Conservation (phyloP, 30 jellyfish, hydroid and myxozoan species). For the Aurelia coerulea region DNA sequence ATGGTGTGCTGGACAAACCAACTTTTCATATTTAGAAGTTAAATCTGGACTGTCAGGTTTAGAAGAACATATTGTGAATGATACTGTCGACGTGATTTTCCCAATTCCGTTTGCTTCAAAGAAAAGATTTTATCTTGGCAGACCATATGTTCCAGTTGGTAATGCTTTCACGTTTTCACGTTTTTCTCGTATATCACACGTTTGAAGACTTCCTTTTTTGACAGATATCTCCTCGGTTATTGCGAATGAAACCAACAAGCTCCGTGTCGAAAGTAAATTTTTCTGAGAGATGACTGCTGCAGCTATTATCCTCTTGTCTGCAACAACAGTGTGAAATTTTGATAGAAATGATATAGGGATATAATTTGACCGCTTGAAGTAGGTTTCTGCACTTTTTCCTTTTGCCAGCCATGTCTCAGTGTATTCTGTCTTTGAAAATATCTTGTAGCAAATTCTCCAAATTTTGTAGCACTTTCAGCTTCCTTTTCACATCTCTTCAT, state of each 20-base stretch:
- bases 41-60: conserved; percentile 38
- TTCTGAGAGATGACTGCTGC: no score
- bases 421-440: no score
- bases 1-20: conserved; percentile 63
- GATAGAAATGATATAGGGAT: no score
- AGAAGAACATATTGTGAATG: conserved; percentile 29
- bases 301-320: no score
- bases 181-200: not conserved
- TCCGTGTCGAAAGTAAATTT: no score
- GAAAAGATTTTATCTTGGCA: conserved; percentile 41
- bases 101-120: conserved; percentile 45
- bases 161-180: not conserved
- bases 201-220: no score
- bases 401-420: no score
- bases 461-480: not conserved
- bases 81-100: conserved; percentile 50
- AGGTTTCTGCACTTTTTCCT: no score
- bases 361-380: no score
- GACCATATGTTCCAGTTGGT: conserved; percentile 63
- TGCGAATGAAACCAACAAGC: no score
- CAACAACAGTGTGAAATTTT: no score
- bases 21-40: conserved; percentile 44
- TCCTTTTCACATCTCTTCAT: not conserved
- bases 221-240: no score
- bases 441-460: not conserved